A percentile compares a stretch with the other conserved stretches of the same genome.
Conservation (phyloP, 2,888 invertebrate genomes). For the Suillia variegata region DNA sequence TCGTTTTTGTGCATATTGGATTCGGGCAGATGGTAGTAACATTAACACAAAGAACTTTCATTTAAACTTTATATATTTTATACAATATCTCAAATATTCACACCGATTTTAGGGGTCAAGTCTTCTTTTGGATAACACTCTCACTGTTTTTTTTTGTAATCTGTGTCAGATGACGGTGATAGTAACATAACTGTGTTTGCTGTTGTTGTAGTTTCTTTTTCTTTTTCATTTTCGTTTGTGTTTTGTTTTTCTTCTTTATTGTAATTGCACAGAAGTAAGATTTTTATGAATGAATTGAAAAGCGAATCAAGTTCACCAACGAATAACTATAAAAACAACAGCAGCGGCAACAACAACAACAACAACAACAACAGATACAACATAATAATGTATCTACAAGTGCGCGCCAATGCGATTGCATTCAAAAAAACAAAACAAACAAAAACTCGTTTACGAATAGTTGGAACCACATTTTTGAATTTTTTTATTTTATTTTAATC, state of each 20-base stretch:
- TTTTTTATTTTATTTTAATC: background rate
- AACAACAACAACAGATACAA: background rate
- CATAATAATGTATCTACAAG: background rate
- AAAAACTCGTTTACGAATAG: constrained; percentile 3
- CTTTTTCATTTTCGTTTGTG: background rate
- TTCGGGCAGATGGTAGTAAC: too few relatives aligned
- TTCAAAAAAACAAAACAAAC: background rate
- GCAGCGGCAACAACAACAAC: background rate
- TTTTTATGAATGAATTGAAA: constrained; percentile 4
- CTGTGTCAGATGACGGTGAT: background rate
- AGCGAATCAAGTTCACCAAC: constrained; percentile 5
- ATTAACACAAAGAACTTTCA: too few relatives aligned
- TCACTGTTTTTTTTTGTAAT: too few relatives aligned
- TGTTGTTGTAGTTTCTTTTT: background rate
- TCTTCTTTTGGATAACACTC: too few relatives aligned
- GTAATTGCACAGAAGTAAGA: background rate
- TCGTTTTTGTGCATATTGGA: too few relatives aligned
- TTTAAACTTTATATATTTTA: too few relatives aligned
- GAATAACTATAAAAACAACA: background rate
- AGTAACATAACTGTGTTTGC: background rate
- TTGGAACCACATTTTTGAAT: background rate
- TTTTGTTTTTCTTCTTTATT: background rate
- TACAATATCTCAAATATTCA: too few relatives aligned
- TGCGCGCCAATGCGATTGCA: constrained; percentile 3
- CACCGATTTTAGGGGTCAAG: too few relatives aligned